A percentile compares a stretch with the other conserved stretches of the same genome.
These are phyloP conservation scores for Ormyrus rosae DNA, from an alignment of 2,888 invertebrate species.

Conservation along the genomic window DNA sequence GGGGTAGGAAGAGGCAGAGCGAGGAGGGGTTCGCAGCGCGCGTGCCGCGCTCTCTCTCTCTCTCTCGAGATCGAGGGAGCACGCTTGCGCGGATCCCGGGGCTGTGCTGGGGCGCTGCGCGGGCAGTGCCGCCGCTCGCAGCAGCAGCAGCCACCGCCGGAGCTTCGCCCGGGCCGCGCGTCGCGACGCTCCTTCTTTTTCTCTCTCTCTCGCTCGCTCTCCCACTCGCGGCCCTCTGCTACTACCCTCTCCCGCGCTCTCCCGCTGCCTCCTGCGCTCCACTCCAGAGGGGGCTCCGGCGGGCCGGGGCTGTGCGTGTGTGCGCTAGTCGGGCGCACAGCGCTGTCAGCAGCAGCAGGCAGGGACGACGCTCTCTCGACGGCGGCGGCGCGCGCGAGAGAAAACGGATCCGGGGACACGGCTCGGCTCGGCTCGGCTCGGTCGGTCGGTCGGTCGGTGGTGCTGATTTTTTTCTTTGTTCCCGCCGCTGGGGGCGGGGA, in stretches of 20 bases:
- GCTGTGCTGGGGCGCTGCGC: slow-evolving; percentile 71
- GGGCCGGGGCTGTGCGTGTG: neutral
- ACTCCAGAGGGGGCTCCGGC: slow-evolving; percentile 27
- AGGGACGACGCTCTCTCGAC: too few relatives aligned
- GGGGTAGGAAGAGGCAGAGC: slow-evolving; percentile 2
- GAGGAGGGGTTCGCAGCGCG: neutral
- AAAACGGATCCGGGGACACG: neutral
- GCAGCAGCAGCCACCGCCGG: slow-evolving; percentile 53
- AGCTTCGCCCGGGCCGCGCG: slow-evolving; percentile 75
- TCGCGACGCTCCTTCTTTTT: slow-evolving; percentile 59
- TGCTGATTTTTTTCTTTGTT: too few relatives aligned
- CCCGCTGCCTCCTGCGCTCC: slow-evolving; percentile 28
- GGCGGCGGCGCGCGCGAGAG: neutral
- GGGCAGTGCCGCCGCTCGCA: slow-evolving; percentile 73
- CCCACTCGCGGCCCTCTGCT: neutral
- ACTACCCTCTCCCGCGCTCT: slow-evolving; percentile 30
- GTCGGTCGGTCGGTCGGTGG: neutral
- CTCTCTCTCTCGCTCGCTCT: neutral
- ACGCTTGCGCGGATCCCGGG: slow-evolving; percentile 75
- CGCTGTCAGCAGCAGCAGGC: too few relatives aligned
- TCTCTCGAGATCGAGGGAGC: slow-evolving; percentile 64
- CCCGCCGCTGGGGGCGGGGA: too few relatives aligned
- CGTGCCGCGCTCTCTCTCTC: neutral
- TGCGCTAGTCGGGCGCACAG: too few relatives aligned
- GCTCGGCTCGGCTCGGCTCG: neutral